Base-by-base conservation (phyloP, 2,888 invertebrate species). In the Sisyra nigra region DNA sequence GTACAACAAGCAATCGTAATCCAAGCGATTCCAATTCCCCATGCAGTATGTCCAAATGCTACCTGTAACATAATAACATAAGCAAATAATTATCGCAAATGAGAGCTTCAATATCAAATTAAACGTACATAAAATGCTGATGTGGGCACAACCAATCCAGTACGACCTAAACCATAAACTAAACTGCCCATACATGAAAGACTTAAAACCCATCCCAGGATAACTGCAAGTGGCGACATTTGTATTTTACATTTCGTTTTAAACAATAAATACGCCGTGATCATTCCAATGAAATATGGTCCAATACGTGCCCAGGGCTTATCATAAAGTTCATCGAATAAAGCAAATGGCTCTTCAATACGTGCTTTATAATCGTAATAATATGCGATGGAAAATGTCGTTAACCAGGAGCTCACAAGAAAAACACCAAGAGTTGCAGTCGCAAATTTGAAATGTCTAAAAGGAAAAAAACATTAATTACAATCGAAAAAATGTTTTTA, bases 271-370 rank as follows among this genome's bases (percentile, higher is more conserved):
- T 80, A 84, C 2, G 85, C 86, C 5, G 80, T 72, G 31, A 74
- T 63, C 71, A 85, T 83, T 46, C 85, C 86, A 40, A 86, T 67
- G 54, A 86, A 71, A 58, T 85, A 86, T 8, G 85, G 79, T 7
- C 84, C 84, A 17, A 84, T 76, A 53, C 86, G 69, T 48, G 82
- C 71, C 85, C 86, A 86, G 7, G 86, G 86, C 54, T 85, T 86
- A 60, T 85, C 84, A 57, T 86, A 86, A 6, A 86, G 64, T 49
- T 80, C 76, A 60, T 85, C 83, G 59, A 86, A 85, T 54, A 85
- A 74, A 49, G 83, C 83, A 53, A 86, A 85, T 1, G 86, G 85
- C 54, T 82, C 76, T 51, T 84, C 76, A 45, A 86, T 80, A 50
- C 80, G 68, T 39, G 78, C 79, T 40, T 73, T 72, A 57, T 84